Conservation (phyloP, 2,797 vertebrate species). For the Iguana delicatissima region DNA sequence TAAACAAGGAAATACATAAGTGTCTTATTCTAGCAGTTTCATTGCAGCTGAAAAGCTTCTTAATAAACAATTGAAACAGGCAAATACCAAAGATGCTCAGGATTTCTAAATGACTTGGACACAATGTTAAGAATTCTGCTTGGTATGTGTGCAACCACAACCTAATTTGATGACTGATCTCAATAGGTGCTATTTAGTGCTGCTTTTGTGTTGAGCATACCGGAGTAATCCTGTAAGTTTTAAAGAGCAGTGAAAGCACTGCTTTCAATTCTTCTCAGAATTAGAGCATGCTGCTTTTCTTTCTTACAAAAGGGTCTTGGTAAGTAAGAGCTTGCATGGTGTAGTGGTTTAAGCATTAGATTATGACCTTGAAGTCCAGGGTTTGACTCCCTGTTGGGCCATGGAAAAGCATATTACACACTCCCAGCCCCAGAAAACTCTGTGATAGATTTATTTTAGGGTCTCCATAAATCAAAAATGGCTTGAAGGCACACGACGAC, state of each 20-base stretch:
- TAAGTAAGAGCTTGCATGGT: background rate
- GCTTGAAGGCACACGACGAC: too few species aligned
- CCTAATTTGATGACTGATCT: constrained; percentile 12
- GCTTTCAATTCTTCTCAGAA: constrained; percentile 1
- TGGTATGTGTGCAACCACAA: constrained; percentile 38
- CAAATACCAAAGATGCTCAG: constrained; percentile 37
- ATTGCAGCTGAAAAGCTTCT: constrained; percentile 29
- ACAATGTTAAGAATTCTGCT: constrained; percentile 56
- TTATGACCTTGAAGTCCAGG: too few species aligned
- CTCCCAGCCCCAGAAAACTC: too few species aligned
- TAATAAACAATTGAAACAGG: constrained; percentile 47
- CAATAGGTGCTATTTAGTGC: constrained; percentile 24
- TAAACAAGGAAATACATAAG: constrained; percentile 50
- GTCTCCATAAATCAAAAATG: too few species aligned
- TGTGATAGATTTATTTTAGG: too few species aligned
- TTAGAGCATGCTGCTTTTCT: background rate
- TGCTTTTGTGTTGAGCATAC: constrained; percentile 6
- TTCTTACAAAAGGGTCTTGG: background rate
- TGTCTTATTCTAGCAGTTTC: constrained; percentile 46
- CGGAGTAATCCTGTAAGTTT: constrained; percentile 13
- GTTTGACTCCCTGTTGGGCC: too few species aligned
- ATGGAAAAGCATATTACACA: too few species aligned
- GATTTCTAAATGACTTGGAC: constrained; percentile 47
- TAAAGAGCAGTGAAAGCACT: background rate
- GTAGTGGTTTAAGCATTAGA: too few species aligned